A percentile compares a stretch with the other conserved stretches of the same genome.
Evolutionary conservation across 2,113 vertebrate genomes (phyloP).

Genomic region (Dinomys branickii): DNA sequence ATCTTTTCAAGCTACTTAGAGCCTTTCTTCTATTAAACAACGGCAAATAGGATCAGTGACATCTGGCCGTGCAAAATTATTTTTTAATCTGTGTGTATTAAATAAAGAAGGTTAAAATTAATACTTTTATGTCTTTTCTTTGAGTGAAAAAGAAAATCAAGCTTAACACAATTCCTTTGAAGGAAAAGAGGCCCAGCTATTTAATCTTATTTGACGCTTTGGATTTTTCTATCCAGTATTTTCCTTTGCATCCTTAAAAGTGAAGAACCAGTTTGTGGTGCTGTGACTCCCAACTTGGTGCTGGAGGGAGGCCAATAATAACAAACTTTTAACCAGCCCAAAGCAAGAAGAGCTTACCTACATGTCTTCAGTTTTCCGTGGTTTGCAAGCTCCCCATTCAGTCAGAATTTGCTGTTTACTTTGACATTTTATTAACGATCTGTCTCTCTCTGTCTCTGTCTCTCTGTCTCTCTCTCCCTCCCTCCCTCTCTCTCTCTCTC

Average conservation of each 20-base stretch:
- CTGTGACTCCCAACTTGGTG: background rate
- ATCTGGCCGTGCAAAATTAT: background rate
- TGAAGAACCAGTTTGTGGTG: background rate
- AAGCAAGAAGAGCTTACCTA: background rate
- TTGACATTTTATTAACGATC: constrained; percentile 2
- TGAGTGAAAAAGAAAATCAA: constrained; percentile 15
- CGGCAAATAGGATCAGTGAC: background rate
- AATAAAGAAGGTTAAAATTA: background rate
- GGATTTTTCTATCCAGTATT: background rate
- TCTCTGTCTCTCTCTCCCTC: background rate
- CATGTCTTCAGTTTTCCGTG: background rate
- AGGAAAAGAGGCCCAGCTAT: background rate
- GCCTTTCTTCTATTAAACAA: background rate
- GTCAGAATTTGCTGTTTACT: background rate
- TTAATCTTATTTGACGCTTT: constrained; percentile 15
- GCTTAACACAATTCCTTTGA: background rate
- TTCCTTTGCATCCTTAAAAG: constrained; percentile 32
- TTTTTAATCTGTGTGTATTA: background rate
- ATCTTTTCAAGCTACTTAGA: background rate
- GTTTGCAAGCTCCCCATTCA: background rate
- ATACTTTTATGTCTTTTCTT: constrained; percentile 12
- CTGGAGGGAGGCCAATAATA: background rate
- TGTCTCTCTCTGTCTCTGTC: background rate
- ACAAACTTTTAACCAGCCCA: background rate
- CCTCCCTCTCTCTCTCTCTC: background rate